phyloP scores from a whole-genome alignment of 2,113 vertebrate species.

The Struthio camelus region DNA sequence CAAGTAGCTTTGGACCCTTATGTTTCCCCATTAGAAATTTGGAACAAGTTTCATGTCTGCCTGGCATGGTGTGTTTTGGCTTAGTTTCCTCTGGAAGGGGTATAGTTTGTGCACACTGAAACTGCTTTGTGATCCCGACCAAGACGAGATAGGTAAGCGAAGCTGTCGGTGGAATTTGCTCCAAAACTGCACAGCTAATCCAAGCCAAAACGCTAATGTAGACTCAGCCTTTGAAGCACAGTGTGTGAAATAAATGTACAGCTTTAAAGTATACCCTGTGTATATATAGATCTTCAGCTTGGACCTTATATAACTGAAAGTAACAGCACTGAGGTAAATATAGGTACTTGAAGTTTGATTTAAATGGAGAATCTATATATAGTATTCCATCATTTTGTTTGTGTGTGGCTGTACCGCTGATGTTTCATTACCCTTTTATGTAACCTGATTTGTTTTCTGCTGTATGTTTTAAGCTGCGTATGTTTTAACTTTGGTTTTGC shows the following conservation, averaged over 20 bases:
- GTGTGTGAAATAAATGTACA: neutral
- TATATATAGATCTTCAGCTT: neutral
- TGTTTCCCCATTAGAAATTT: conserved; percentile 18
- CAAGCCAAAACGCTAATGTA: neutral
- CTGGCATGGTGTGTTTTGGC: neutral
- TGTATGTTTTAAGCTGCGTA: neutral
- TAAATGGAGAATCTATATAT: neutral
- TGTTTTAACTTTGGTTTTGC: neutral
- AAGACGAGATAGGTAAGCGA: neutral
- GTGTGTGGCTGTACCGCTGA: neutral
- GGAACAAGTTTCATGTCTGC: neutral
- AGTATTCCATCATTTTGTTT: neutral
- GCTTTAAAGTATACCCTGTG: neutral
- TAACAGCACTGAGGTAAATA: neutral
- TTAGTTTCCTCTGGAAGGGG: neutral
- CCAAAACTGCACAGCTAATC: neutral
- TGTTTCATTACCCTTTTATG: neutral
- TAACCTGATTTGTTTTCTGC: neutral
- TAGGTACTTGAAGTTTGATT: neutral
- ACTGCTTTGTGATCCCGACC: neutral
- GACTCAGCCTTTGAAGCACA: neutral
- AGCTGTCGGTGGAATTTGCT: neutral
- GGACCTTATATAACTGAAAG: neutral
- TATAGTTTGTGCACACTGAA: neutral
- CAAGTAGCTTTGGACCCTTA: conserved; percentile 1